Percentiles rank a stretch among this genome's conserved stretches.
Evolutionary conservation across 2,113 vertebrate species (phyloP).

Genomic region (Chroicocephalus ridibundus): DNA sequence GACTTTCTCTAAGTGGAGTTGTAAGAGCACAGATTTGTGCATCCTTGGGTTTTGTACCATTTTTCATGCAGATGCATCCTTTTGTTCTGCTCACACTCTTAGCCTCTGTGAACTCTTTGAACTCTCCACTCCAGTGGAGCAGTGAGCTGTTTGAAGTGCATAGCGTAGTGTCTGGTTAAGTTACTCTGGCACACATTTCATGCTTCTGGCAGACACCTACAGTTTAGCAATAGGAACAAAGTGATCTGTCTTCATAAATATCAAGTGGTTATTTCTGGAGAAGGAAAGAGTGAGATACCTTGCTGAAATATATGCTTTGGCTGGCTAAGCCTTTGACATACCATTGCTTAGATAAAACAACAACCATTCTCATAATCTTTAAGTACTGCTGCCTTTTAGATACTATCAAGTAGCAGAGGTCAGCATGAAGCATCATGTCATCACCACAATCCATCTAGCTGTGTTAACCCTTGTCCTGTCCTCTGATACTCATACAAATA

Average conservation of each 20-base stretch:
- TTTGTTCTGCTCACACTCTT: neutral
- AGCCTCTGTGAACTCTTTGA: neutral
- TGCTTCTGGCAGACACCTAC: slow-evolving; percentile 18
- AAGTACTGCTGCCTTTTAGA: neutral
- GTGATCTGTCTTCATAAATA: slow-evolving; percentile 49
- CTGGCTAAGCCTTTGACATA: neutral
- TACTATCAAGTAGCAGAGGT: neutral
- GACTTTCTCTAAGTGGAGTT: neutral
- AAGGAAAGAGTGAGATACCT: neutral
- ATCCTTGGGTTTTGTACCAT: neutral
- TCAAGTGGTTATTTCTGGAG: slow-evolving; percentile 33
- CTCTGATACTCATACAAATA: neutral
- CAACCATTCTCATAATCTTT: neutral
- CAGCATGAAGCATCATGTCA: neutral
- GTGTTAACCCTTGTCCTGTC: neutral
- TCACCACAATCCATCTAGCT: neutral
- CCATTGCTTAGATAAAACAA: neutral
- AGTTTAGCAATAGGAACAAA: slow-evolving; percentile 41
- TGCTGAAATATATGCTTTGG: slow-evolving; percentile 2
- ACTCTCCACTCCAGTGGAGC: slow-evolving; percentile 2
- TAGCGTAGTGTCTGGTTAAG: neutral
- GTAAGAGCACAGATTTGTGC: neutral
- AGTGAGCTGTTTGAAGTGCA: slow-evolving; percentile 14
- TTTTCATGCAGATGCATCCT: neutral
- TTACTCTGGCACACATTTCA: slow-evolving; percentile 14